Evolutionary conservation across 2,797 vertebrate species (phyloP), one percentile per base, ranked within the genome.

Genomic region (Clarias pachynema): DNA sequence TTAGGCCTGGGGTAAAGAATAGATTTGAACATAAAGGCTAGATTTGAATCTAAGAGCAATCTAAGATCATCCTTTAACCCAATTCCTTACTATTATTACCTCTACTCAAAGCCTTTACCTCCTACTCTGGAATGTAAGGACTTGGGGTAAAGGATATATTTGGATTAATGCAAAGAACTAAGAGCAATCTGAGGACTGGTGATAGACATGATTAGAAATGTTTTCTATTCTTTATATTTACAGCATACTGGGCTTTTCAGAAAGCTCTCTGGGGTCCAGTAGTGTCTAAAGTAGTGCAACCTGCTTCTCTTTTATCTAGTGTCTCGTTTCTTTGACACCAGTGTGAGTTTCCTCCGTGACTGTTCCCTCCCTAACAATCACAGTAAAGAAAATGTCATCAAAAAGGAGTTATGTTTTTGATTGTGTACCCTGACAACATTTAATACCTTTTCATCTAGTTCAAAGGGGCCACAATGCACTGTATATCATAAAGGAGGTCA

Each of bases 401-500:
- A 80, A 80, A 29, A 62, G n/a, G 49, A 66, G 65, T 49, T 81
- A 8, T 66, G 40, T 66, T 81, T 49, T 65, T 44, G 14, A 40
- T 49, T 49, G 12, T 26, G 5, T 18, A 4, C 34, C 5, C 4
- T 79, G 1, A 8, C 1, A 9, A 81, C 34, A 65, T 22, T 59
- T 77, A 24, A 18, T 80, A 29, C n/a, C 1, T 65, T 63, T 63
- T 26, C 59, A 20, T 49, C 18, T 44, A 16, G 20, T 80, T 26
- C 78, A 49, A 49, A 80, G 26, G 24, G 34, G 6, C 24, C 57
- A 31, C 62, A 22, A 34, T 77, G 53, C 53, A 29, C 31, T 66
- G 79, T 53, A 14, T 29, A 66, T 81, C 16, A 49, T 66, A 53
- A 81, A 81, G 79, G 62, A 81, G 79, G 63, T 66, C 79, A 81